Base-by-base conservation (phyloP, 2,888 invertebrate species). In the Cotesia congregata region DNA sequence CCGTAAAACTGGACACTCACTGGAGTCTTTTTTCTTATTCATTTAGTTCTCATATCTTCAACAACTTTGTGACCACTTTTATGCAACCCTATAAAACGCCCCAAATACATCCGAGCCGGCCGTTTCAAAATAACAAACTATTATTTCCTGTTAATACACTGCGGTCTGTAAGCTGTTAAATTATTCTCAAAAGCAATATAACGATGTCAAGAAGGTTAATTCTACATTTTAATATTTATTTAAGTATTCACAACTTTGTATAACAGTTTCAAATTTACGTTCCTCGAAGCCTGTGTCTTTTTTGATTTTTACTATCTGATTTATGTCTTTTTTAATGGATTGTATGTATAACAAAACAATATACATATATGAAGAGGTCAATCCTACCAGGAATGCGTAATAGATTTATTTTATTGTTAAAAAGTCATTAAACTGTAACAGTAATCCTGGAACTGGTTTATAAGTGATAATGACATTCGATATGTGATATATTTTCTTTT, bases 61-160 rank as follows among this genome's bases (percentile, higher is more conserved):
- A 30, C 67, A 80, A 85, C 83, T 83, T 83, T 81, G 83, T 84
- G 79, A 81, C 79, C 83, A 80, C 80, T 72, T 76, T 82, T 80
- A 79, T 79, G 80, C 82, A 83, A 82, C 78, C 80, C 41, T 50
- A 50, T 38, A 78, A 76, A 80, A 77, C 69, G 78, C 78, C 73
- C 75, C 79, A 80, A 83, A 79, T 81, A 80, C 81, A 77, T 79
- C 83, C 76, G 79, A 83, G 82, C 78, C 75, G 75, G 72, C 78
- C 74, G 83, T 83, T 82, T 83, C 80, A 77, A 78, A 77, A 79
- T 20, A 64, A 77, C 64, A 68, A 50, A 62, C 68, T 50, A 50
- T 50, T 50, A 50, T 50, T 50, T 12, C 50, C 50, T 50, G 50
- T 50, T 50, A 50, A 50, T 50, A 50, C 50, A 50, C 9, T 50